Percentiles rank a stretch among this genome's conserved stretches.
phyloP scores from a whole-genome alignment of 2,797 vertebrate genomes.

The Silurus aristotelis region DNA sequence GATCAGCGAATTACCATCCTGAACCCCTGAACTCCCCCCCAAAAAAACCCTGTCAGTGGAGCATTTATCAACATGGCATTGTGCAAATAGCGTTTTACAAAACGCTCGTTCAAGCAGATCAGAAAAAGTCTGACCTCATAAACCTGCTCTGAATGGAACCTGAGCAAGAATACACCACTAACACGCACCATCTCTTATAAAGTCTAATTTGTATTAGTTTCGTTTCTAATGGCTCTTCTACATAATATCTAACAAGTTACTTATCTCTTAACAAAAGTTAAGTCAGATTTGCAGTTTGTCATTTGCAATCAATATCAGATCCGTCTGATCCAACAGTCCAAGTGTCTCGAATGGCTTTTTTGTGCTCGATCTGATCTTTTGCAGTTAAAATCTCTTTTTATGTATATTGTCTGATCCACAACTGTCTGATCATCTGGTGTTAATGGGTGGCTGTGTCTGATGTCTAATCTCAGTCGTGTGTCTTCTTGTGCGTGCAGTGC shows the following conservation, averaged over 20 bases:
- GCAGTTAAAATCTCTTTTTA: too few species aligned
- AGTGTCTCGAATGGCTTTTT: not conserved
- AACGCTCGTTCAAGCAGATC: not conserved
- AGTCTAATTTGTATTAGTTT: not conserved
- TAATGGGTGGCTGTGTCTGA: too few species aligned
- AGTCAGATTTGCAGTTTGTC: too few species aligned
- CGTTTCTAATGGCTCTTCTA: not conserved
- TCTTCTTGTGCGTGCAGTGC: constrained; percentile 65
- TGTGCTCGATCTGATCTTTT: not conserved
- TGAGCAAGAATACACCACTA: not conserved
- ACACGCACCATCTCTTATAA: not conserved
- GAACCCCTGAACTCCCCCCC: too few species aligned
- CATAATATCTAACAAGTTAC: not conserved
- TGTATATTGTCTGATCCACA: not conserved
- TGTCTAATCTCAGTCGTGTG: constrained; percentile 3
- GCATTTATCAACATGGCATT: not conserved
- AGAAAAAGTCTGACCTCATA: not conserved
- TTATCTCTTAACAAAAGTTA: too few species aligned
- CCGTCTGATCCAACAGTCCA: not conserved
- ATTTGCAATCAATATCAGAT: not conserved
- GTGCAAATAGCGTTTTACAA: not conserved
- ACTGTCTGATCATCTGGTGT: too few species aligned
- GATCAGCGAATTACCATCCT: not conserved
- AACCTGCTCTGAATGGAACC: not conserved
- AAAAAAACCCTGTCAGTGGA: not conserved